These are phyloP conservation scores for Lacanobia oleracea DNA, from an alignment of 2,888 invertebrate genomes.

Conservation along the genomic window DNA sequence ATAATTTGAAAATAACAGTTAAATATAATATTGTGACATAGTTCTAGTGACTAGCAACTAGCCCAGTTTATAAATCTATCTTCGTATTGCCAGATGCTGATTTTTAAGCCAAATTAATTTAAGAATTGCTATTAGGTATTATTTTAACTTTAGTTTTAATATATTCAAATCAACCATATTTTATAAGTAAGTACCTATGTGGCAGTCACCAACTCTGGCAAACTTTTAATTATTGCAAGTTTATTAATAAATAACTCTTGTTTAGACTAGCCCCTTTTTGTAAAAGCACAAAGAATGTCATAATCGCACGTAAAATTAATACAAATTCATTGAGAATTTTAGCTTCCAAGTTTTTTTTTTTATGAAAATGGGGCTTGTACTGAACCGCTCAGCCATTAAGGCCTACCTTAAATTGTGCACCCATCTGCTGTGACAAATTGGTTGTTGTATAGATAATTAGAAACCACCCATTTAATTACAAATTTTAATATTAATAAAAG, in stretches of 20 bases:
- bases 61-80: slow-evolving; percentile 8
- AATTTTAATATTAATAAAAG: slow-evolving; percentile 43
- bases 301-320: background rate
- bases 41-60: background rate
- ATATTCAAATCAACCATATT: slow-evolving; percentile 3
- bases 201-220: slow-evolving; percentile 4
- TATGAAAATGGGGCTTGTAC: background rate
- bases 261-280: background rate
- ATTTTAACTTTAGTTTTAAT: slow-evolving; percentile 18
- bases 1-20: background rate
- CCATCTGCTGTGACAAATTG: slow-evolving; percentile 34
- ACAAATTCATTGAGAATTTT: background rate
- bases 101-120: slow-evolving; percentile 25
- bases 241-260: background rate
- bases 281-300: background rate
- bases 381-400: slow-evolving; percentile 30
- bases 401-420: slow-evolving; percentile 32
- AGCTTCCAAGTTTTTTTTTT: background rate
- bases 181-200: slow-evolving; percentile 2
- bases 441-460: slow-evolving; percentile 49
- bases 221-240: background rate
- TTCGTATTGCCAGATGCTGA: slow-evolving; percentile 29
- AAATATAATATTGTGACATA: background rate
- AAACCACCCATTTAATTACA: slow-evolving; percentile 35
- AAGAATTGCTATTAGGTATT: slow-evolving; percentile 1